Conservation (phyloP, 2,113 vertebrate genomes). For the Sphaerodactylus townsendi region DNA sequence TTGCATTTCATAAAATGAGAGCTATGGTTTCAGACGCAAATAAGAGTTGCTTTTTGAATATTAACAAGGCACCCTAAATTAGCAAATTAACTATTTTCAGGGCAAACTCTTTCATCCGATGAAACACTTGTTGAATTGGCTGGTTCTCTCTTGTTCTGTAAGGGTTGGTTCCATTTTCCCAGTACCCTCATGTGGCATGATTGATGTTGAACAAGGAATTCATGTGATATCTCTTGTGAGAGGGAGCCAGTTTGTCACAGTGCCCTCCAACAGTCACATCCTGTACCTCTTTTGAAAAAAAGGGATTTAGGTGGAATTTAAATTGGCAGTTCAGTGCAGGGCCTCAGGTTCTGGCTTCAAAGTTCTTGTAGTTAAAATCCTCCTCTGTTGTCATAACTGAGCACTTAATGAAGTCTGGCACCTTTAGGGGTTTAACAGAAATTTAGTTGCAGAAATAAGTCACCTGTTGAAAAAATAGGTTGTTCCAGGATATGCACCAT, state of each 20-base stretch:
- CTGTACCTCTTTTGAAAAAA: neutral
- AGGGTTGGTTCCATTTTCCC: neutral
- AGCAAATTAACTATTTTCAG: too few relatives aligned
- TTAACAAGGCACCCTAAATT: neutral
- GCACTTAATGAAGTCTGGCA: neutral
- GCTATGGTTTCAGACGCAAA: neutral
- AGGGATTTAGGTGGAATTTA: neutral
- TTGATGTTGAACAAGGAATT: neutral
- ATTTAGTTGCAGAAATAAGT: neutral
- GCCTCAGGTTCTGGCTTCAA: neutral
- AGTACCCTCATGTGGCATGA: too few relatives aligned
- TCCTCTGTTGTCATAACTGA: neutral
- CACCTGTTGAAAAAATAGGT: neutral
- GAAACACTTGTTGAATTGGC: neutral
- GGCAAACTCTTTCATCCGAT: neutral
- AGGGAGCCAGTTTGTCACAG: neutral
- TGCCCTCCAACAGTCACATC: neutral
- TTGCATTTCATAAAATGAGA: neutral
- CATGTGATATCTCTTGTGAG: neutral
- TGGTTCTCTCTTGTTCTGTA: neutral
- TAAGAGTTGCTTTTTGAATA: neutral
- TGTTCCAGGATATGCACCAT: neutral
- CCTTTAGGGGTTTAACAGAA: neutral
- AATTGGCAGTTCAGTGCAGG: neutral
- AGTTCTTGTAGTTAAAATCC: neutral